Base-by-base conservation (phyloP, 2,113 vertebrate species). In the Pontoporia blainvillei region DNA sequence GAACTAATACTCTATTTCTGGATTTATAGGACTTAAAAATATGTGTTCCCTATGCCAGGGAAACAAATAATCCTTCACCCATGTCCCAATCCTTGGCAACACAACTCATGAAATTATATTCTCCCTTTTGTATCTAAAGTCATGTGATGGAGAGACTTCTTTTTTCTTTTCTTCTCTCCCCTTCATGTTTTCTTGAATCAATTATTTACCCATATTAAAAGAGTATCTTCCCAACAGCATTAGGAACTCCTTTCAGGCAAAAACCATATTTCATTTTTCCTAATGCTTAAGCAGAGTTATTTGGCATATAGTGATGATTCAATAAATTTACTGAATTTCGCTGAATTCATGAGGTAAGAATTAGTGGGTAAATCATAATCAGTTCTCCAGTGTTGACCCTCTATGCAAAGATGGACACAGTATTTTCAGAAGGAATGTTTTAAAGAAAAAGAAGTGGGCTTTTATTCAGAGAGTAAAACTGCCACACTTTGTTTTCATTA, bases 181-280 rank as follows among this genome's bases (percentile, higher is more conserved):
- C 2, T 71, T 72, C 25, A 49, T 66, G 14, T 61, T 41, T 54
- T 71, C 52, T 67, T 54, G 8, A 93, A 52, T 76, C 67, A 89
- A 52, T 62, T 69, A 84, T 67, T 93, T 54, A 73, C 39, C 46
- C 29, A 85, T 64, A 93, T 64, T 79, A 93, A 93, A 90, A 96
- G 12, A 85, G n/a, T 61, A 29, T 46, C n/a, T 94, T 86, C 14
- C 27, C n/a, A 96, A 89, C n/a, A 62, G 67, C 15, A 86, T 31
- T 90, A 23, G 44, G 54, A 90, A 36, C 29, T 71, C 62, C 12
- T 90, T 93, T 69, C n/a, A 64, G 44, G 29, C 41, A 71, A 95
- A 95, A 91, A 62, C 5, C 72, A 46, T 79, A 71, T 66, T 86
- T 85, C 72, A 27, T n/a, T 49, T 86, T 81, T 41, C 46, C 39